Evolutionary conservation across 2,113 vertebrate species (phyloP).

Genomic region (Microcebus murinus): DNA sequence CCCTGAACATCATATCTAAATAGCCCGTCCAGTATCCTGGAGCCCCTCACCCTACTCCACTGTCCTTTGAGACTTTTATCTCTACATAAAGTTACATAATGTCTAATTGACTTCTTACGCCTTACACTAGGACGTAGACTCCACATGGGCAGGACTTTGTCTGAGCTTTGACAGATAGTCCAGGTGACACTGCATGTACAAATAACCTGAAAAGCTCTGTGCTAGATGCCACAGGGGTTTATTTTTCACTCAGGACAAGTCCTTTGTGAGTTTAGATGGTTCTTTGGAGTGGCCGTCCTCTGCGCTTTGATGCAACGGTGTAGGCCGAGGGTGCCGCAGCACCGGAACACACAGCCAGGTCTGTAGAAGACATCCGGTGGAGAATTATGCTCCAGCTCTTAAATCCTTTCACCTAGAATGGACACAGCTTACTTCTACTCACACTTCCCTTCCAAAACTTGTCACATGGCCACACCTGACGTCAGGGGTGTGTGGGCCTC

Average conservation of each 20-base stretch:
- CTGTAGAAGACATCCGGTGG: background rate
- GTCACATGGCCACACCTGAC: background rate
- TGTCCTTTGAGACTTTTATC: background rate
- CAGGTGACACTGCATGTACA: too few relatives aligned
- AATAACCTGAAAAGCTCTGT: background rate
- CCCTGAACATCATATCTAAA: background rate
- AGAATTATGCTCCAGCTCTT: background rate
- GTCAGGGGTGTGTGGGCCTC: background rate
- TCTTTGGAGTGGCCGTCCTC: background rate
- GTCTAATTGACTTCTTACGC: background rate
- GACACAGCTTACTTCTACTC: background rate
- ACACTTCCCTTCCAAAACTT: too few relatives aligned
- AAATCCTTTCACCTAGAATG: background rate
- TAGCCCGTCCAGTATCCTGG: background rate
- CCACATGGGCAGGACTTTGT: rapidly evolving
- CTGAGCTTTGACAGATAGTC: background rate
- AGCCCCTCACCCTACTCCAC: too few relatives aligned
- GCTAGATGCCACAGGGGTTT: background rate
- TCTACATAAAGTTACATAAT: background rate
- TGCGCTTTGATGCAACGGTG: background rate
- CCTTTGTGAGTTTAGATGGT: background rate
- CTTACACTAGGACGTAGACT: too few relatives aligned
- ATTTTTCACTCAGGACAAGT: background rate
- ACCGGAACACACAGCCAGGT: rapidly evolving
- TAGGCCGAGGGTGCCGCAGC: background rate